Evolutionary conservation across 2,797 vertebrate species (phyloP).

Genomic region (Takifugu rubripes): DNA sequence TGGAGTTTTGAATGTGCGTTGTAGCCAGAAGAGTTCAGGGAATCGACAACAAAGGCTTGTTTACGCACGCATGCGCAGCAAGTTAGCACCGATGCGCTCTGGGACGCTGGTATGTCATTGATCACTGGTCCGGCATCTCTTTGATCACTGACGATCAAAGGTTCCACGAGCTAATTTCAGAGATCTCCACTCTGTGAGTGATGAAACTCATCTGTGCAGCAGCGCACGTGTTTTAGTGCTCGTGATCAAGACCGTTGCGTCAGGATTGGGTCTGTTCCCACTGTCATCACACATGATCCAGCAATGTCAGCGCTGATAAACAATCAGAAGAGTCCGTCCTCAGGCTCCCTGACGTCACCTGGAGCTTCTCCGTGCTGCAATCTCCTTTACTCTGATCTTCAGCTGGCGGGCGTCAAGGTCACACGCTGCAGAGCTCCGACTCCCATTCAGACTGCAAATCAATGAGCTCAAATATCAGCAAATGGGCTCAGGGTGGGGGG

Average conservation of each 20-base stretch:
- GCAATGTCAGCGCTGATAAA: neutral
- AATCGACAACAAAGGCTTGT: neutral
- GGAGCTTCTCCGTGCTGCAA: neutral
- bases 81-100: too few relatives aligned
- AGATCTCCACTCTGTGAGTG: slow-evolving; percentile 1
- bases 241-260: slow-evolving; percentile 7
- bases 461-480: slow-evolving; percentile 61
- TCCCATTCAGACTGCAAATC: slow-evolving; percentile 56
- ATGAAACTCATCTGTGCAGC: slow-evolving; percentile 20
- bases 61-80: too few relatives aligned
- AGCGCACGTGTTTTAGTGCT: slow-evolving; percentile 5
- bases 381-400: slow-evolving; percentile 4
- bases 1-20: neutral
- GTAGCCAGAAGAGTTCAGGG: neutral
- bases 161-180: slow-evolving; percentile 1
- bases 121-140: slow-evolving; percentile 5
- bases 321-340: slow-evolving; percentile 14
- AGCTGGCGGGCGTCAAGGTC: slow-evolving; percentile 54
- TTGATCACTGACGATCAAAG: slow-evolving; percentile 4
- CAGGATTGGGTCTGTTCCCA: neutral
- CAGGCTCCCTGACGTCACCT: slow-evolving; percentile 2
- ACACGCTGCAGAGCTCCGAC: slow-evolving; percentile 27
- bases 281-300: too few relatives aligned
- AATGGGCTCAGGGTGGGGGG: slow-evolving; percentile 11
- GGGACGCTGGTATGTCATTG: neutral